Conservation (phyloP, 2,888 invertebrate genomes). For the Conistra vaccinii region DNA sequence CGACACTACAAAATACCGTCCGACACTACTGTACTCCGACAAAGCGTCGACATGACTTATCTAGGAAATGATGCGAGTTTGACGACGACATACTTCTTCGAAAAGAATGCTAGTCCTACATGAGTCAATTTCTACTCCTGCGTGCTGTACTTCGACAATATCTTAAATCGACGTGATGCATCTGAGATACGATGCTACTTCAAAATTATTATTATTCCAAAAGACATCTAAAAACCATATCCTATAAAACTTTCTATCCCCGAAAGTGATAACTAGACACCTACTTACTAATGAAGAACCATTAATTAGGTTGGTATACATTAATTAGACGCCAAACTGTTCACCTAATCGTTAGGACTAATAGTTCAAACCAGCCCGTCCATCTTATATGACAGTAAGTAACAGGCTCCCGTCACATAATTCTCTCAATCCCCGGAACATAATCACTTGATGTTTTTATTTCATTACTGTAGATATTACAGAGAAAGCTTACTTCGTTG, state of each 20-base stretch:
- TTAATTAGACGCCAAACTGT: constrained; percentile 1
- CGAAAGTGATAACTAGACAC: background rate
- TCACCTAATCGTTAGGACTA: background rate
- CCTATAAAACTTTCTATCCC: background rate
- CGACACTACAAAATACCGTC: too few species aligned
- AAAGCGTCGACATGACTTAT: too few species aligned
- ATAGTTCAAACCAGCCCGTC: background rate
- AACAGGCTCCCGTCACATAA: constrained; percentile 12
- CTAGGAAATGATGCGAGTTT: too few species aligned
- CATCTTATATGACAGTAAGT: constrained; percentile 13
- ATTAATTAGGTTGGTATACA: background rate
- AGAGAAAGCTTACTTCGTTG: constrained; percentile 24
- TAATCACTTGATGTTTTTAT: constrained; percentile 51
- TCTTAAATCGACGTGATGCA: too few species aligned
- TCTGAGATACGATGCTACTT: too few species aligned
- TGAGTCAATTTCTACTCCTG: too few species aligned
- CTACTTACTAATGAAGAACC: background rate
- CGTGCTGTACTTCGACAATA: too few species aligned
- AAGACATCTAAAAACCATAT: background rate
- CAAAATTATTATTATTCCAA: too few species aligned
- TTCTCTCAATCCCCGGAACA: constrained; percentile 23
- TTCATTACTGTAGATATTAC: constrained; percentile 31
- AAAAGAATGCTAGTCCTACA: too few species aligned
- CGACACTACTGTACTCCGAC: too few species aligned
- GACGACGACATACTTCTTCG: too few species aligned